phyloP scores from a whole-genome alignment of 2,797 vertebrate species.

The Hephaestus fuliginosus region DNA sequence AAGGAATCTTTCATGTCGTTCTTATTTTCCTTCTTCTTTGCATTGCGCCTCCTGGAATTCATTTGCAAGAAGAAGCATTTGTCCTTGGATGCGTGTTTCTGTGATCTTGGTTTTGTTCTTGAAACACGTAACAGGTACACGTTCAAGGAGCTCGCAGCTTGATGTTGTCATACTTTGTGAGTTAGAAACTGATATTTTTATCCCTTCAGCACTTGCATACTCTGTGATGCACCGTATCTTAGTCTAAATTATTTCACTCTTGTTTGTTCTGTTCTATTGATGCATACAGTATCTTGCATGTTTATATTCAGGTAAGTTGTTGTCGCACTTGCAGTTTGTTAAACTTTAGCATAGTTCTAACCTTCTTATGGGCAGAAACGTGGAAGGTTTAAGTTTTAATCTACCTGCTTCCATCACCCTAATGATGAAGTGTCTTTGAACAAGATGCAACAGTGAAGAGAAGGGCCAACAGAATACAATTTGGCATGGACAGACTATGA shows the following conservation, averaged over 20 bases:
- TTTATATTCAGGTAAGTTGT: neutral
- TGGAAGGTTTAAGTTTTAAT: neutral
- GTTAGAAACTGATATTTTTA: slow-evolving; percentile 2
- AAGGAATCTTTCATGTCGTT: slow-evolving; percentile 68
- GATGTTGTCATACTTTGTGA: slow-evolving; percentile 3
- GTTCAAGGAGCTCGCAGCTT: slow-evolving; percentile 7
- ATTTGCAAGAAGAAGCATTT: slow-evolving; percentile 30
- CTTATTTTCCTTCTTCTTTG: slow-evolving; percentile 52
- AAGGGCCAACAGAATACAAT: neutral
- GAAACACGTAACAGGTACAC: slow-evolving; percentile 28
- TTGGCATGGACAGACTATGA: neutral
- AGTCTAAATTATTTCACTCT: neutral
- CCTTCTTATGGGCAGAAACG: neutral
- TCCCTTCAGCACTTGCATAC: neutral
- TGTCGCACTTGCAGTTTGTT: neutral
- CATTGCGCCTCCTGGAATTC: slow-evolving; percentile 51
- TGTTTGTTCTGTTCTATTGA: neutral
- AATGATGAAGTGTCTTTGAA: neutral
- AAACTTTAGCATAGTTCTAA: neutral
- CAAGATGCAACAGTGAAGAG: neutral
- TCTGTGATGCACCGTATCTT: neutral
- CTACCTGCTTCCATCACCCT: neutral
- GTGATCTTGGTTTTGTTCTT: slow-evolving; percentile 60
- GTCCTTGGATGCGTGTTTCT: slow-evolving; percentile 52
- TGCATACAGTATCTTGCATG: neutral